Evolutionary conservation across 2,113 vertebrate genomes (phyloP), one percentile per base, ranked within the genome.

Genomic region (Ailurus styani): DNA sequence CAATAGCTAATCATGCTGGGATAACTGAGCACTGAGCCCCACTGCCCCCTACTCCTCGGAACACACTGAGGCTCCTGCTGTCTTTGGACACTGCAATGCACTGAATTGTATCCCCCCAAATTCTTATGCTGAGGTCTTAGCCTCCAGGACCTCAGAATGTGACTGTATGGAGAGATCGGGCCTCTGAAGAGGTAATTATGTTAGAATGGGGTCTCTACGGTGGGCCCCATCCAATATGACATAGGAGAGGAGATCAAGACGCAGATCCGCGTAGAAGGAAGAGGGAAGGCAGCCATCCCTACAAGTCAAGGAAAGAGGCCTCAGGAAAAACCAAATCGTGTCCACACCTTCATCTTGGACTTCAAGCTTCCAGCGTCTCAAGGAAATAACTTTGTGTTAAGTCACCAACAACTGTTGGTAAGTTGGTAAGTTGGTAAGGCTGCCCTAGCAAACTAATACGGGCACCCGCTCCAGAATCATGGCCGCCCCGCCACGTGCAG

Each of bases 401-500:
- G 50, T 42, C 25, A 7, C 25, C 13, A n/a, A n/a, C 40, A 42
- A 6, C 7, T 54, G 40, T 29, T n/a, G n/a, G n/a, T n/a, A n/a
- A n/a, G n/a, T n/a, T n/a, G 42, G 13, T 9, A 2, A 34, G 21
- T 70, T 13, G 0, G 18, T 27, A 3, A 1, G 52, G 66, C 31
- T 6, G 17, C 54, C 70, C 3, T 5, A 25, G 52, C 9, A 57
- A 45, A 47, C 11, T 14, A 31, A 23, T 6, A 47, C 4, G 3
- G 60, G 50, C 15, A 3, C 34, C 37, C n/a, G 40, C 31, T 55
- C 13, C 62, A 90, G 37, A 55, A 6, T 47, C 73, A 47, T 2
- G 14, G 1, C 40, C 72, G 2, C 55, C 55, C 10, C 9, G 0
- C 34, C 6, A 9, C 10, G 34, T 17, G 29, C 4, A 1, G 18